Base-by-base conservation (phyloP, 2,888 invertebrate species). In the Pterostichus niger region DNA sequence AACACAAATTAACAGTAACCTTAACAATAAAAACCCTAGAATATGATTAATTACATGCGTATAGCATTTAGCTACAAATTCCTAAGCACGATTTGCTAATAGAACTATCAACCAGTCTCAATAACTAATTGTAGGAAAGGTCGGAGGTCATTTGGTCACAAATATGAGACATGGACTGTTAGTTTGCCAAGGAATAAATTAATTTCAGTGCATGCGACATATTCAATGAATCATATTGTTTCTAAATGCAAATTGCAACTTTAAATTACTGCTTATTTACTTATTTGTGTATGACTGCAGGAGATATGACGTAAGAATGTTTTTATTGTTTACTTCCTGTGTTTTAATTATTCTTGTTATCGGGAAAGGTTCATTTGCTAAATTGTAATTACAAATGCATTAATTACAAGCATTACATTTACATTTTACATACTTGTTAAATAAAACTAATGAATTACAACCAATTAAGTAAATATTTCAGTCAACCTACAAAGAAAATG, bases 91-190 rank as follows among this genome's bases (percentile, higher is more conserved):
- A 79, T 64, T 64, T 64, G 64, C 79, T 79, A 68, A 79, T 79
- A 79, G 79, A 79, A 64, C 79, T 33, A 79, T 79, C 79, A 79
- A 54, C 17, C 17, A 79, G 76, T 17, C 33, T 76, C 33, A 54
- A 54, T 76, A 61, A 79, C 54, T 81, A 81, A 81, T 81, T 81
- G 81, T 24, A 31, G 33, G 15, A 81, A 73, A 81, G 81, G 81
- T 73, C 59, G 15, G 5, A 44, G 71, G 71, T 81, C 31, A 81
- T 73, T 35, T 81, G 81, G 81, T 44, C 73, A 73, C 68, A 71
- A 64, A 64, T 64, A 10, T 35, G 15, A 64, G 40, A 7, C 35
- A 40, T 64, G 35, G 11, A 40, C 13, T 33, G 64, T 33, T 64
- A n/a, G 35, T 64, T 40, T 11, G 35, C 64, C 33, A 15, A 44